Evolutionary conservation across 2,113 vertebrate genomes (phyloP), one percentile per base, ranked within the genome.

Genomic region (Cyanoramphus novaezelandiae): DNA sequence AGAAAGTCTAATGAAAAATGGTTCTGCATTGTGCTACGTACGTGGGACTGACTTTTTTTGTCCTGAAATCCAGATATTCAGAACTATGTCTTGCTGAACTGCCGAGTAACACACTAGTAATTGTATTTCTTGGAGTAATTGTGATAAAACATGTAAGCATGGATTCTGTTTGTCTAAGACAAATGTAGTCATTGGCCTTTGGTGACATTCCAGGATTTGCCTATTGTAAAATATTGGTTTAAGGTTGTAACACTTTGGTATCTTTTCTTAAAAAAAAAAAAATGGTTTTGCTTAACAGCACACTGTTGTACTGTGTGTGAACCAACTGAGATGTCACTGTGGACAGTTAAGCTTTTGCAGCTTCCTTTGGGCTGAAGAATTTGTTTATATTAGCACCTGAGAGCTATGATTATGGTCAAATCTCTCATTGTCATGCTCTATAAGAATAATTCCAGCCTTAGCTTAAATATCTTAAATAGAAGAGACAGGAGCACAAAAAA

Each of bases 51-150:
- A 47, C 18, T 70, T 62, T 64, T 76, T 69, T 77, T 76, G 50
- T 19, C 20, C 62, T 71, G 53, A 85, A 90, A 82, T 62, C 12
- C 43, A 76, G 35, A 37, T 62, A 59, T 65, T 69, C 29, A 76
- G 46, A 93, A 57, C 82, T 70, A 23, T 65, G 3, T 39, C 62
- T 82, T 96, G 46, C 33, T 86, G 53, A 84, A 62, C 37, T 82
- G 74, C 64, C 55, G 67, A 81, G 31, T 68, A 76, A 85, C 74
- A 27, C 86, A 67, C 17, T 71, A 67, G 35, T 84, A 90, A 86
- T 86, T 95, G 28, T 46, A 70, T 84, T 96, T 88, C 69, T 70
- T 87, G 37, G 49, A 78, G 28, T 95, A 91, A 85, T 21, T 94
- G 24, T 92, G 60, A 52, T 75, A n/a, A 70, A 96, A 82, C 71